A percentile compares a stretch with the other conserved stretches of the same genome.
Evolutionary conservation across 2,888 invertebrate genomes (phyloP).

Genomic region (Melanotus villosus): DNA sequence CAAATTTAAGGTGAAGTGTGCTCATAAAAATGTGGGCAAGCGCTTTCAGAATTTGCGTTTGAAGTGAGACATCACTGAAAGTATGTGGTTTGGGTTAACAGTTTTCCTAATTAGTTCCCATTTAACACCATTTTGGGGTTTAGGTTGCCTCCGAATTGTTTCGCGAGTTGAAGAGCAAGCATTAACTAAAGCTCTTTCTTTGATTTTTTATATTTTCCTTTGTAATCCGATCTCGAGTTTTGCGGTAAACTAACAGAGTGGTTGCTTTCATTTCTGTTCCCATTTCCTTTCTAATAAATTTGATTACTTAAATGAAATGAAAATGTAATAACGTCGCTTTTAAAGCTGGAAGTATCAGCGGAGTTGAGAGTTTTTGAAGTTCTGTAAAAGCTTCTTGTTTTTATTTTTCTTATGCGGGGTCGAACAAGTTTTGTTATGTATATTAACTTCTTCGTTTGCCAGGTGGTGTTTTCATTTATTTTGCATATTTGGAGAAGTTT

Average conservation of each 20-base stretch:
- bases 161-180: background rate
- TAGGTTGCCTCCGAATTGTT: background rate
- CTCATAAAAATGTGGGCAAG: too few relatives aligned
- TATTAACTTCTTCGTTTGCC: background rate
- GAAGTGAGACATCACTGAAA: too few relatives aligned
- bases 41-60: too few relatives aligned
- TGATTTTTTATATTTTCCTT: background rate
- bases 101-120: background rate
- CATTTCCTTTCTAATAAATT: slow-evolving; percentile 18
- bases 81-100: background rate
- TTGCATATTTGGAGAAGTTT: background rate
- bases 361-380: background rate
- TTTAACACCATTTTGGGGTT: background rate
- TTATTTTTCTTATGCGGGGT: background rate
- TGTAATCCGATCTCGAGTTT: slow-evolving; percentile 13
- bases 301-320: slow-evolving; percentile 24
- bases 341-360: background rate
- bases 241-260: background rate
- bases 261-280: slow-evolving; percentile 2
- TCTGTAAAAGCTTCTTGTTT: background rate
- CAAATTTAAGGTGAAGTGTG: too few relatives aligned
- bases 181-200: background rate
- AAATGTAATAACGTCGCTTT: slow-evolving; percentile 25
- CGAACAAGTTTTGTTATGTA: background rate
- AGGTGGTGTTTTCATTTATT: background rate